A percentile compares a stretch with the other conserved stretches of the same genome.
phyloP scores from a whole-genome alignment of 2,888 invertebrate species.

The Lithosia quadra region DNA sequence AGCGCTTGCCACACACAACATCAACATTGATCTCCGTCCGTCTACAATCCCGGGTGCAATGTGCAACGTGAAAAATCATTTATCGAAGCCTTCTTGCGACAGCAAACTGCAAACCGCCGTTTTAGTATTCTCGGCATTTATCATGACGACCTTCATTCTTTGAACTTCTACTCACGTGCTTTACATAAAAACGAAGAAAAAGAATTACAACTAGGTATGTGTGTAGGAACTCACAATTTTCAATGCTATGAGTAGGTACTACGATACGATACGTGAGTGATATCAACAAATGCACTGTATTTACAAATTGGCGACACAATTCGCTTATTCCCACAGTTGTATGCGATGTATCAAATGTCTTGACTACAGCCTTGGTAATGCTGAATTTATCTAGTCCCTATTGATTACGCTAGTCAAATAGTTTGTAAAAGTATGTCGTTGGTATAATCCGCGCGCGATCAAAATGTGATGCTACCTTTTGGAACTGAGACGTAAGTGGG shows the following conservation, averaged over 20 bases:
- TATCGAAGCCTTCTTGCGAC: too few species aligned
- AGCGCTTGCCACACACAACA: too few species aligned
- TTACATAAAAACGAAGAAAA: neutral
- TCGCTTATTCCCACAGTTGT: neutral
- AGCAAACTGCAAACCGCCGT: too few species aligned
- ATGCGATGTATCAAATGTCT: neutral
- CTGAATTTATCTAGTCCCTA: neutral
- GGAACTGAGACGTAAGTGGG: too few species aligned
- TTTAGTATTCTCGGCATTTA: neutral
- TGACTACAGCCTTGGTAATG: neutral
- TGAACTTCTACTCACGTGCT: too few species aligned
- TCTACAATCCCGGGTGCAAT: too few species aligned
- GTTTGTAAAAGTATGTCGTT: neutral
- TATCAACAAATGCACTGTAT: neutral
- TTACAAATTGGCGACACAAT: neutral
- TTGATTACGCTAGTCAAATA: neutral
- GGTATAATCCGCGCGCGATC: too few species aligned
- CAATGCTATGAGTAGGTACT: neutral
- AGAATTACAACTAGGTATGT: neutral
- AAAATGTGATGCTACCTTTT: too few species aligned
- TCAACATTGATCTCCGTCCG: too few species aligned
- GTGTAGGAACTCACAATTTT: neutral
- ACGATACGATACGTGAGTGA: neutral
- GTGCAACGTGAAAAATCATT: too few species aligned
- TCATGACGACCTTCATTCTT: neutral